These are phyloP conservation scores for Flexamia atlantica DNA, from an alignment of 2,888 invertebrate genomes.

Conservation along the genomic window DNA sequence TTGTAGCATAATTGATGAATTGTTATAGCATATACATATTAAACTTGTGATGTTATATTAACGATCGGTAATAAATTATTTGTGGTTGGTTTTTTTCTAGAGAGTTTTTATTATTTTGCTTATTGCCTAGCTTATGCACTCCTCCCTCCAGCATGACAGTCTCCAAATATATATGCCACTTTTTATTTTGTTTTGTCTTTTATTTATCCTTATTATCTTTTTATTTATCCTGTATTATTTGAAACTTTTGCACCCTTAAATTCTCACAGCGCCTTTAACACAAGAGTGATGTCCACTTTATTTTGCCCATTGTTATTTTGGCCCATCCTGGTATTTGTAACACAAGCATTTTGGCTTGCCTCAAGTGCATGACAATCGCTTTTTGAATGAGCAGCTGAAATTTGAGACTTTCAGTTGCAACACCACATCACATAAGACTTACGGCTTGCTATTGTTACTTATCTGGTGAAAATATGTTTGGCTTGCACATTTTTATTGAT, in stretches of 20 bases:
- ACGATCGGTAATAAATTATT: slow-evolving; percentile 56
- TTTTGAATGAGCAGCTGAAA: neutral
- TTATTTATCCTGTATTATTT: neutral
- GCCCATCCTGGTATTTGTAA: neutral
- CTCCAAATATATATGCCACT: slow-evolving; percentile 5
- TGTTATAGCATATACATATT: slow-evolving; percentile 48
- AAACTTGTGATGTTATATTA: slow-evolving; percentile 59
- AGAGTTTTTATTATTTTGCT: slow-evolving; percentile 56
- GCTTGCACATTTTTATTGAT: neutral
- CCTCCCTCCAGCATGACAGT: slow-evolving; percentile 32
- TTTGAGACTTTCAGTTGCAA: slow-evolving; percentile 18
- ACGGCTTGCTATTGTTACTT: neutral
- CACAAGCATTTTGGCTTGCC: slow-evolving; percentile 14
- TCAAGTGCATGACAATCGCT: neutral
- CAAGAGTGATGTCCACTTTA: neutral
- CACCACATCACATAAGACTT: slow-evolving; percentile 5
- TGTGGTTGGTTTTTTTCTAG: slow-evolving; percentile 58
- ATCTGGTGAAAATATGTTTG: slow-evolving; percentile 8
- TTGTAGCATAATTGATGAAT: slow-evolving; percentile 48
- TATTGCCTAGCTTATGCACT: slow-evolving; percentile 53
- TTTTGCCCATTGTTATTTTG: slow-evolving; percentile 19
- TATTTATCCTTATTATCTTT: slow-evolving; percentile 10
- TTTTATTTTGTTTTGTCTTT: slow-evolving; percentile 45
- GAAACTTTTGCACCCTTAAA: neutral
- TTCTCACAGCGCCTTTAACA: neutral